Percentiles rank a stretch among this genome's conserved stretches.
These are phyloP conservation scores for Acanthosepion lycidas DNA, from an alignment of 2,888 invertebrate genomes.

Conservation along the genomic window DNA sequence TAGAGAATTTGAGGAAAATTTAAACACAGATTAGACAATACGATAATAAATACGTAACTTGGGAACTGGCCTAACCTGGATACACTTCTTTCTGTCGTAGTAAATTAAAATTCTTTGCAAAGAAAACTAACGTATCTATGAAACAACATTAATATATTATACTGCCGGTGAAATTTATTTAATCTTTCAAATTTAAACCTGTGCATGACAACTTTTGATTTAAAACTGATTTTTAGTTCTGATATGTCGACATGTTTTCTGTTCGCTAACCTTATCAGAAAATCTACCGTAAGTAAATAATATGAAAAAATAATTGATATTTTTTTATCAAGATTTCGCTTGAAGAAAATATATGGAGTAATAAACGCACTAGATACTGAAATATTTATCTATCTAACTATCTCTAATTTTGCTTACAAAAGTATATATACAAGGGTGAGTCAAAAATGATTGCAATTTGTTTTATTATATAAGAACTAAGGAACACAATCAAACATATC, in stretches of 20 bases:
- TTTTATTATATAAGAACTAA: too few relatives aligned
- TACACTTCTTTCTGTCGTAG: background rate
- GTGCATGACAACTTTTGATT: background rate
- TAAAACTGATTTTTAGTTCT: background rate
- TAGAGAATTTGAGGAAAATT: background rate
- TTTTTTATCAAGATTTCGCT: background rate
- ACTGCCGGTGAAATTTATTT: background rate
- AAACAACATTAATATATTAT: background rate
- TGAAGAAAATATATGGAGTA: too few relatives aligned
- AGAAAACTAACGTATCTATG: background rate
- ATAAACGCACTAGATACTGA: too few relatives aligned
- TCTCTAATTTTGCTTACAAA: background rate
- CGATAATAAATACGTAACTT: background rate
- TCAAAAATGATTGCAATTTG: too few relatives aligned
- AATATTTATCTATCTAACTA: too few relatives aligned
- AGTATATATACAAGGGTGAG: background rate
- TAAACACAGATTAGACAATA: background rate
- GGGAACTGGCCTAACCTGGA: background rate
- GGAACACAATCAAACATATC: too few relatives aligned
- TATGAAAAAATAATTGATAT: background rate
- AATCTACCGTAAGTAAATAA: background rate
- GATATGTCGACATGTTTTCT: background rate
- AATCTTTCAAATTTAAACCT: background rate
- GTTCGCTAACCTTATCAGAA: background rate
- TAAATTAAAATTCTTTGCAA: background rate